Conservation (phyloP, 2,113 vertebrate species). For the Cavia porcellus region DNA sequence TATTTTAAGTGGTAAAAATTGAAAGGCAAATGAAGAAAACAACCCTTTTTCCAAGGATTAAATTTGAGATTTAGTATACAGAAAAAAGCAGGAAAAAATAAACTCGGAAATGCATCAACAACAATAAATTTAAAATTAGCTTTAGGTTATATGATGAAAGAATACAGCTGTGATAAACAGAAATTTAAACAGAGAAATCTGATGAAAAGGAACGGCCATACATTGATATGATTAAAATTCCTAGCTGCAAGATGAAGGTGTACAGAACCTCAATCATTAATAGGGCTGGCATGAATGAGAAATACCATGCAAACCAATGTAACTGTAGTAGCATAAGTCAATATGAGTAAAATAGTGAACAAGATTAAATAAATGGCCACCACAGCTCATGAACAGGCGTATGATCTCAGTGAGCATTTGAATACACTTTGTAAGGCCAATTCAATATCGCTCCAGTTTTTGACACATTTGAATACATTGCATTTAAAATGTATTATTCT, state of each 20-base stretch:
- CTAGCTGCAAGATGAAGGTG: background rate
- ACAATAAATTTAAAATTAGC: background rate
- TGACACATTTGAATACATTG: background rate
- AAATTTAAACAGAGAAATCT: background rate
- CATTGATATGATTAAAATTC: fast-evolving
- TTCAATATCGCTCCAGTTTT: background rate
- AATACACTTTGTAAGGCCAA: background rate
- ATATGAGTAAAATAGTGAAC: background rate
- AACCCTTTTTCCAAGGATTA: background rate
- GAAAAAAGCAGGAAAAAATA: background rate
- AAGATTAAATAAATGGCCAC: background rate
- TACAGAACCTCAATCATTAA: background rate
- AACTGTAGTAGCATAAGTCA: background rate
- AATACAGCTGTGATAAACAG: background rate
- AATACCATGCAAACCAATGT: background rate
- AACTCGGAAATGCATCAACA: background rate
- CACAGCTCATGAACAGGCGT: background rate
- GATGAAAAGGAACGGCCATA: background rate
- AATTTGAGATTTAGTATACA: background rate
- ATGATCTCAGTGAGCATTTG: background rate
- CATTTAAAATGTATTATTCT: background rate
- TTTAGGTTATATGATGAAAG: background rate
- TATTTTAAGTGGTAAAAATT: background rate
- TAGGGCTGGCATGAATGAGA: background rate
- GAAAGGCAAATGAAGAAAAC: background rate